These are phyloP conservation scores for Chorisops tibialis DNA, from an alignment of 2,888 invertebrate genomes.

Conservation along the genomic window DNA sequence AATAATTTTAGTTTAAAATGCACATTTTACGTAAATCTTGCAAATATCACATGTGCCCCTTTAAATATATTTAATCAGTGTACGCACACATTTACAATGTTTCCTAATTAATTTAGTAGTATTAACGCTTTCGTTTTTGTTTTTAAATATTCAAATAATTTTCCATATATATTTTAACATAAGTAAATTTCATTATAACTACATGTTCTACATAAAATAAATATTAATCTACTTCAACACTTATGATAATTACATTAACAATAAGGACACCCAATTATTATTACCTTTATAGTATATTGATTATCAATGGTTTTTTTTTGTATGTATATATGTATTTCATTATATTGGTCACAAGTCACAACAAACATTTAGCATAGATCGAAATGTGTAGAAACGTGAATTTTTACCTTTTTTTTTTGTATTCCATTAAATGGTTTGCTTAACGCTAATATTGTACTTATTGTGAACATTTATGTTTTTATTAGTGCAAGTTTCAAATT, in stretches of 20 bases:
- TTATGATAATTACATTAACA: slow-evolving; percentile 13
- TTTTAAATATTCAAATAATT: not conserved
- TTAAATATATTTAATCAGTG: slow-evolving; percentile 21
- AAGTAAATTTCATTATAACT: not conserved
- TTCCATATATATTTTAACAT: too few relatives aligned
- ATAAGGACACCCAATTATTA: slow-evolving; percentile 14
- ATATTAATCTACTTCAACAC: slow-evolving; percentile 18
- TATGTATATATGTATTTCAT: not conserved
- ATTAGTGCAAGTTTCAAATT: too few relatives aligned
- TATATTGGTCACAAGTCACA: too few relatives aligned
- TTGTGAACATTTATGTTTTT: too few relatives aligned
- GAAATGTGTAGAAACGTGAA: too few relatives aligned
- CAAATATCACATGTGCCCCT: slow-evolving; percentile 11
- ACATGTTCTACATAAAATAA: not conserved
- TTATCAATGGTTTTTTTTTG: not conserved
- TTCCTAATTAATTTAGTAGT: slow-evolving; percentile 20
- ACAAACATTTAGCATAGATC: too few relatives aligned
- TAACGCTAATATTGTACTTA: too few relatives aligned
- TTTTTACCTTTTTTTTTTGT: too few relatives aligned
- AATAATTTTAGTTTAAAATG: too few relatives aligned
- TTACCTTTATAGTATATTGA: not conserved
- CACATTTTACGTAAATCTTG: too few relatives aligned
- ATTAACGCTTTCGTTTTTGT: slow-evolving; percentile 9
- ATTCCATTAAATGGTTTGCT: too few relatives aligned
- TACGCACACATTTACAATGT: slow-evolving; percentile 17